A percentile compares a stretch with the other conserved stretches of the same genome.
Conservation (phyloP, 2,797 vertebrate species). For the Knipowitschia caucasica region DNA sequence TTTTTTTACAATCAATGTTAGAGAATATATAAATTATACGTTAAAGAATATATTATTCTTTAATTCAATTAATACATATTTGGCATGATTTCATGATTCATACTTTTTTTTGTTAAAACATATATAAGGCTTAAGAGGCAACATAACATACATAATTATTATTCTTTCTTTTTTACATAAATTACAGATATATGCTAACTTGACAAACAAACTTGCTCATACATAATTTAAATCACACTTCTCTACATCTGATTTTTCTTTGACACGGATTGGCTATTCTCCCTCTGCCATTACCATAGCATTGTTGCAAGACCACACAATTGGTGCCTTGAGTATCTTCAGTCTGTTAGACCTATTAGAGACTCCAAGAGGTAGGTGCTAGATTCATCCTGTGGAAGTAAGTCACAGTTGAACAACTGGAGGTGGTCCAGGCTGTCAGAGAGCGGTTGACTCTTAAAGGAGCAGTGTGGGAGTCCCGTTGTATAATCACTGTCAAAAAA, state of each 20-base stretch:
- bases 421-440: slow-evolving; percentile 74
- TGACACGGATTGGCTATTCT: background rate
- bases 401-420: slow-evolving; percentile 75
- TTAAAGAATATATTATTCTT: no score
- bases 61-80: no score
- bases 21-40: no score
- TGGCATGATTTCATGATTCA: no score
- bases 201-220: no score
- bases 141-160: slow-evolving; percentile 46
- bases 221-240: slow-evolving; percentile 12
- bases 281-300: background rate
- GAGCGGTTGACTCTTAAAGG: slow-evolving; percentile 79
- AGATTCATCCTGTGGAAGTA: slow-evolving; percentile 76
- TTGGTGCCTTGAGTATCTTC: background rate
- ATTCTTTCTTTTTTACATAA: slow-evolving; percentile 36
- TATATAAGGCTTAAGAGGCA: slow-evolving; percentile 35
- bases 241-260: slow-evolving; percentile 29
- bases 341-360: slow-evolving; percentile 82
- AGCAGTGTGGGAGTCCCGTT: slow-evolving; percentile 83
- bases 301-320: background rate
- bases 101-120: slow-evolving; percentile 12
- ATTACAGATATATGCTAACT: slow-evolving; percentile 48
- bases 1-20: background rate
- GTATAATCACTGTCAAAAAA: slow-evolving; percentile 89
- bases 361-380: slow-evolving; percentile 87